Conservation (phyloP, 2,888 invertebrate species). For the Pandemis cinnamomeana region DNA sequence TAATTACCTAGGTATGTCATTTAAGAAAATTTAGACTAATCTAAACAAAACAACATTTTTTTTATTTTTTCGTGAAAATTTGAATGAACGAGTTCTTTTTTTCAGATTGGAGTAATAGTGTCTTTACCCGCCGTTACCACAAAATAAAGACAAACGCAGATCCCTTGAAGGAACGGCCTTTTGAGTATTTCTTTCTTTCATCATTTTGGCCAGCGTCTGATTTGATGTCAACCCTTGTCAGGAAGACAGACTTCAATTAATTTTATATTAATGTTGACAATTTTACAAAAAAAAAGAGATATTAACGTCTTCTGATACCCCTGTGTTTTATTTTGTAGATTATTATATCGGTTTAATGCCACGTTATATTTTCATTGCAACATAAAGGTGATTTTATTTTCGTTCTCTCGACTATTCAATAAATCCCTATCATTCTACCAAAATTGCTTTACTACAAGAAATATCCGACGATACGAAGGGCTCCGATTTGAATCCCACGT, state of each 20-base stretch:
- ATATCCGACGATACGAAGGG: too few relatives aligned
- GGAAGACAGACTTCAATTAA: conserved; percentile 48
- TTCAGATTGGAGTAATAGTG: not conserved
- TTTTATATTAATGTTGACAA: conserved; percentile 45
- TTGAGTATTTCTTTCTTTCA: conserved; percentile 45
- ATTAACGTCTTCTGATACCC: conserved; percentile 19
- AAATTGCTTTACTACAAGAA: too few relatives aligned
- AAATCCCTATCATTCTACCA: too few relatives aligned
- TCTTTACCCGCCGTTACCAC: conserved; percentile 21
- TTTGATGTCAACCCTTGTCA: conserved; percentile 52
- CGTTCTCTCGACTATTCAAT: too few relatives aligned
- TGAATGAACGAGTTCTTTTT: not conserved
- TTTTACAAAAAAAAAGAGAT: conserved; percentile 40
- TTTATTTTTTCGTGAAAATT: too few relatives aligned
- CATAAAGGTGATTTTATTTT: too few relatives aligned
- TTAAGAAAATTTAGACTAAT: too few relatives aligned
- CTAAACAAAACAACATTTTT: too few relatives aligned
- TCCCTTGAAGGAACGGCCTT: conserved; percentile 32
- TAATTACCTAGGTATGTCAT: too few relatives aligned
- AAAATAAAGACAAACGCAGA: conserved; percentile 41
- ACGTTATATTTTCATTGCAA: not conserved
- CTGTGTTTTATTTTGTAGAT: conserved; percentile 5
- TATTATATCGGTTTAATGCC: not conserved
- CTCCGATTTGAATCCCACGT: too few relatives aligned
- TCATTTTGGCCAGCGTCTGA: conserved; percentile 43